Evolutionary conservation across 2,888 invertebrate genomes (phyloP).

Genomic region (Scaptomyza polygonia): DNA sequence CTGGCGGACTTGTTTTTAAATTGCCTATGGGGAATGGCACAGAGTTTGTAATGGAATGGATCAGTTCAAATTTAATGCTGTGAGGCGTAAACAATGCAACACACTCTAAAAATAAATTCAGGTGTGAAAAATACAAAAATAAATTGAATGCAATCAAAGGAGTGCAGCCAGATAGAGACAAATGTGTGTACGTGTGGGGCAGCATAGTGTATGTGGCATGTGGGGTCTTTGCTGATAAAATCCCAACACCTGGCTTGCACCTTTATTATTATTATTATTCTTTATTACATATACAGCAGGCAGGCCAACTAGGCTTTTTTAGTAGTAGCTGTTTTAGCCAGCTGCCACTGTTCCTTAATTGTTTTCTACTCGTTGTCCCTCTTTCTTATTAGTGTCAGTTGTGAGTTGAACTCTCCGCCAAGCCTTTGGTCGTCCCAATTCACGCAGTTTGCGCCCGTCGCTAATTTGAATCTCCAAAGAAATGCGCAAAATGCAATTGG

Average conservation of each 20-base stretch:
- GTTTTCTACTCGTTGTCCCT: not conserved
- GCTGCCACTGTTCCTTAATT: slow-evolving; percentile 28
- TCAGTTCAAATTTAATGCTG: not conserved
- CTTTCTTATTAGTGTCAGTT: not conserved
- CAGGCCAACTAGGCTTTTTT: slow-evolving; percentile 23
- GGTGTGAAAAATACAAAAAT: slow-evolving; percentile 55
- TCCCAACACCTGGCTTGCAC: slow-evolving; percentile 56
- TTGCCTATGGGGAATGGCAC: slow-evolving; percentile 7
- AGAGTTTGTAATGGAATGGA: too few relatives aligned
- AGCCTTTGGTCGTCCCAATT: slow-evolving; percentile 36
- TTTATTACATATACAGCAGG: slow-evolving; percentile 17
- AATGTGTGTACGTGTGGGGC: slow-evolving; percentile 17
- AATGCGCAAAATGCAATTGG: slow-evolving; percentile 22
- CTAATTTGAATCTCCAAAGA: slow-evolving; percentile 56
- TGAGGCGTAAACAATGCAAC: slow-evolving; percentile 48
- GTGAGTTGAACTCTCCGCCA: slow-evolving; percentile 23
- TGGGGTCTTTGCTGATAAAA: slow-evolving; percentile 53
- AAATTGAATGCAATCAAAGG: slow-evolving; percentile 28
- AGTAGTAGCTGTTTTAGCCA: slow-evolving; percentile 22
- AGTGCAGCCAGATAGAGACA: slow-evolving; percentile 15
- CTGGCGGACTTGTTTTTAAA: slow-evolving; percentile 28
- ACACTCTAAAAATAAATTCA: slow-evolving; percentile 33
- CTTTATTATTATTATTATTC: slow-evolving; percentile 5
- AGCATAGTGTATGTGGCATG: slow-evolving; percentile 18
- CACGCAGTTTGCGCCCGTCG: slow-evolving; percentile 22